phyloP scores from a whole-genome alignment of 2,113 vertebrate genomes.

The Boleophthalmus pectinirostris region DNA sequence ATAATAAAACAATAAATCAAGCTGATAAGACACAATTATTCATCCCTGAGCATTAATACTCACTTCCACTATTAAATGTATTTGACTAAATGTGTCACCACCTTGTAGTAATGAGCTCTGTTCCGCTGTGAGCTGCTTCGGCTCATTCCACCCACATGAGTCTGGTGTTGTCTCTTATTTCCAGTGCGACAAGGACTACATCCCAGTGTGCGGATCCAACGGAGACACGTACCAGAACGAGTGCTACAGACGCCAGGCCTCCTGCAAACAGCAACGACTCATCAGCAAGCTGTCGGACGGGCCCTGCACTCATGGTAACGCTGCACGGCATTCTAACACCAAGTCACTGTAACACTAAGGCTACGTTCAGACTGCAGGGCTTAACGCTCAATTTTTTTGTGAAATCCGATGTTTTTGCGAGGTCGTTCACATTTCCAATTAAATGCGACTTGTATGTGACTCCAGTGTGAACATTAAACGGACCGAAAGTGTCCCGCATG shows the following conservation, averaged over 20 bases:
- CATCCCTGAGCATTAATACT: too few species aligned
- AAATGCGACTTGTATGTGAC: too few species aligned
- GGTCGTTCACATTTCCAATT: too few species aligned
- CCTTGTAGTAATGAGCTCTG: not conserved
- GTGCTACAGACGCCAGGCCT: conserved; percentile 90
- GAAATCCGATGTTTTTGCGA: too few species aligned
- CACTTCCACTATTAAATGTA: too few species aligned
- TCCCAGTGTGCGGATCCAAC: conserved; percentile 94
- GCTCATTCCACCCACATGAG: conserved; percentile 6
- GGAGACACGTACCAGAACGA: conserved; percentile 98
- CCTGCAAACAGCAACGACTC: conserved; percentile 92
- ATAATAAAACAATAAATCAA: too few species aligned
- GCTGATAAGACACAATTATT: too few species aligned
- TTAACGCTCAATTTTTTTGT: too few species aligned
- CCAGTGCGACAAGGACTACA: conserved; percentile 93
- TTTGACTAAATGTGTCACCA: too few species aligned
- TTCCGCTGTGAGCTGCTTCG: not conserved
- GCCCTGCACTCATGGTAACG: conserved; percentile 89
- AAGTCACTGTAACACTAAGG: not conserved
- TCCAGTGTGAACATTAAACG: too few species aligned
- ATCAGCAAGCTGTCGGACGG: conserved; percentile 87
- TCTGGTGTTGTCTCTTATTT: conserved; percentile 45
- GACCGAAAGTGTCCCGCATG: too few species aligned
- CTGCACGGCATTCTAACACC: not conserved
- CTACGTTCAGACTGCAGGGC: too few species aligned